phyloP scores from a whole-genome alignment of 2,797 vertebrate species.

The Labeo calbasu region DNA sequence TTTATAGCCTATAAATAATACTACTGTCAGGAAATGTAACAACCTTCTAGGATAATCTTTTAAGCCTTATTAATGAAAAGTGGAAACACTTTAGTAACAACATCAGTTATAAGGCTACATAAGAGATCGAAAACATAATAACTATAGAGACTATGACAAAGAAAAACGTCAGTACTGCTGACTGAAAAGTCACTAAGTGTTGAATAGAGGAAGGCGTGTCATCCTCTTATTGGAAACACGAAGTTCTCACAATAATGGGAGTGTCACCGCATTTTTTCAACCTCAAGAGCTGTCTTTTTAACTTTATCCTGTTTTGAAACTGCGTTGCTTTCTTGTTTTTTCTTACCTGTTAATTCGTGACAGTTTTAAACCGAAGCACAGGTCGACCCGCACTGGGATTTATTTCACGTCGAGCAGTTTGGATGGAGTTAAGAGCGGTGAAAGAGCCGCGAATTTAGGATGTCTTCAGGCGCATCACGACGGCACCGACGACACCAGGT shows the following conservation, averaged over 20 bases:
- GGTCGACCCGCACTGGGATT: not conserved
- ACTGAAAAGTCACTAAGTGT: not conserved
- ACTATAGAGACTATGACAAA: not conserved
- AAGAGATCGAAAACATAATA: not conserved
- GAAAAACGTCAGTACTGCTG: not conserved
- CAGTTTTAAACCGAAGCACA: not conserved
- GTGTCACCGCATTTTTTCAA: slow-evolving; percentile 42
- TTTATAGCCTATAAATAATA: not conserved
- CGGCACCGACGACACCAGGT: slow-evolving; percentile 43
- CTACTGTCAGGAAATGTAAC: not conserved
- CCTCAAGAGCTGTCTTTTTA: slow-evolving; percentile 9
- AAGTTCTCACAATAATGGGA: slow-evolving; percentile 36
- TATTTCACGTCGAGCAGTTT: not conserved
- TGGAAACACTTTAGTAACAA: not conserved
- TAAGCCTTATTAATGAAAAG: not conserved
- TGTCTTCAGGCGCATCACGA: slow-evolving; percentile 33
- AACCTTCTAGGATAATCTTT: not conserved
- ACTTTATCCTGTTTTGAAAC: not conserved
- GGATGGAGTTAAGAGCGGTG: not conserved
- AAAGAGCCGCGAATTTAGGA: slow-evolving; percentile 39
- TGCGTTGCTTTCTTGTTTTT: not conserved
- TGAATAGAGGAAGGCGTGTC: slow-evolving; percentile 50
- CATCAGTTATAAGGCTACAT: not conserved
- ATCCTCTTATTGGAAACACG: not conserved
- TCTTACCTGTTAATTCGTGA: not conserved